A percentile compares a stretch with the other conserved stretches of the same genome.
Conservation (phyloP, 1,140 invertebrate species). For the Temnothorax curvispinosus region DNA sequence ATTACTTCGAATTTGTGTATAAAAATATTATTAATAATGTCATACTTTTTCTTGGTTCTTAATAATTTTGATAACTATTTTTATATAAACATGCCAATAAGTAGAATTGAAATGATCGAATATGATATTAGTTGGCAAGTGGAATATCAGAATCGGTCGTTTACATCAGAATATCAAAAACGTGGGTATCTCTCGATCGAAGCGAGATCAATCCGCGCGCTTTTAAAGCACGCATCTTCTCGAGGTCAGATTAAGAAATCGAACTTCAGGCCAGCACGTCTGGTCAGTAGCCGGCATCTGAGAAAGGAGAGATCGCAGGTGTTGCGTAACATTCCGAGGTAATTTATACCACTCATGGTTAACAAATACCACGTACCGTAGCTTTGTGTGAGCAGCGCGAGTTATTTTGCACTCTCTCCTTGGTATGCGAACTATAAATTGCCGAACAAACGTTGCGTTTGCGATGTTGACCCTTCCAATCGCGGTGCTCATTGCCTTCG, state of each 20-base stretch:
- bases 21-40: neutral
- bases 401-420: slow-evolving; percentile 35
- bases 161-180: neutral
- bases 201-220: neutral
- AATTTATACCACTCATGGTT: slow-evolving; percentile 69
- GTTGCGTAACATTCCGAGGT: slow-evolving; percentile 75
- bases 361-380: slow-evolving; percentile 48
- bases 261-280: slow-evolving; percentile 55
- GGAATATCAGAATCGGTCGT: neutral
- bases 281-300: slow-evolving; percentile 32
- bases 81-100: neutral
- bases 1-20: neutral
- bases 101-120: neutral
- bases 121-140: neutral
- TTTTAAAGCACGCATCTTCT: slow-evolving; percentile 45
- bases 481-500: slow-evolving; percentile 3
- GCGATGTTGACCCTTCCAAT: slow-evolving; percentile 50
- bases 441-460: slow-evolving; percentile 44
- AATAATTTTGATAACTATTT: neutral
- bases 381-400: slow-evolving; percentile 29
- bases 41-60: neutral
- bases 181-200: neutral
- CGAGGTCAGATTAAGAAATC: slow-evolving; percentile 63
- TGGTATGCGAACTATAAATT: slow-evolving; percentile 55
- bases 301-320: slow-evolving; percentile 80